These are phyloP conservation scores for Nesogale talazaci DNA, from an alignment of 2,113 vertebrate genomes.

Conservation along the genomic window DNA sequence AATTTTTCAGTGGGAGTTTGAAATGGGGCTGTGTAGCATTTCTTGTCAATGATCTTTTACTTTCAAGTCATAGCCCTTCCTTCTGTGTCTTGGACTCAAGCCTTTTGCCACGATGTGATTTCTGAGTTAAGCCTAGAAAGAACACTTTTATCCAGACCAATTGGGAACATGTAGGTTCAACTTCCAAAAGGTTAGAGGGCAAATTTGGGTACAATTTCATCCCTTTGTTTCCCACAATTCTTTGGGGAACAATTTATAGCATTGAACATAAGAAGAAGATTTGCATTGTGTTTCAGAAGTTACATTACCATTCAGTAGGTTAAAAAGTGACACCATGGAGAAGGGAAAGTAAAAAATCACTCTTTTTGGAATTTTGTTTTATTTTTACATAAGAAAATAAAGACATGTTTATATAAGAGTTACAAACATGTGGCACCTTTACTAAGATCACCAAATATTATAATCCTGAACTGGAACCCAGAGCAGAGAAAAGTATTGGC, in stretches of 20 bases:
- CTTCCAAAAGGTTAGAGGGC: not conserved
- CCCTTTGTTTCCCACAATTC: not conserved
- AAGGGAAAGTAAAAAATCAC: not conserved
- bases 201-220: not conserved
- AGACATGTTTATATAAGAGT: not conserved
- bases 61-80: not conserved
- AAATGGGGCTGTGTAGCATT: not conserved
- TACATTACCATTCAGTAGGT: not conserved
- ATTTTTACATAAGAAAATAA: conserved; percentile 6
- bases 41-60: not conserved
- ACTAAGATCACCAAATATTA: not conserved
- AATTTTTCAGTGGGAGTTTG: conserved; percentile 20
- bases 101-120: not conserved
- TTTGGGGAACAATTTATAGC: not conserved
- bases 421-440: not conserved
- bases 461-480: no score
- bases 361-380: conserved; percentile 6
- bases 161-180: not conserved
- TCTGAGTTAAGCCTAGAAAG: not conserved
- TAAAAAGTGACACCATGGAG: not conserved
- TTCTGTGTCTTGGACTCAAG: not conserved
- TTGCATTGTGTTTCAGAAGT: not conserved
- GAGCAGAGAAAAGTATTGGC: not conserved
- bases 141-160: not conserved
- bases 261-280: not conserved